Evolutionary conservation across 2,888 invertebrate species (phyloP).

Genomic region (Parnassius glacialis): DNA sequence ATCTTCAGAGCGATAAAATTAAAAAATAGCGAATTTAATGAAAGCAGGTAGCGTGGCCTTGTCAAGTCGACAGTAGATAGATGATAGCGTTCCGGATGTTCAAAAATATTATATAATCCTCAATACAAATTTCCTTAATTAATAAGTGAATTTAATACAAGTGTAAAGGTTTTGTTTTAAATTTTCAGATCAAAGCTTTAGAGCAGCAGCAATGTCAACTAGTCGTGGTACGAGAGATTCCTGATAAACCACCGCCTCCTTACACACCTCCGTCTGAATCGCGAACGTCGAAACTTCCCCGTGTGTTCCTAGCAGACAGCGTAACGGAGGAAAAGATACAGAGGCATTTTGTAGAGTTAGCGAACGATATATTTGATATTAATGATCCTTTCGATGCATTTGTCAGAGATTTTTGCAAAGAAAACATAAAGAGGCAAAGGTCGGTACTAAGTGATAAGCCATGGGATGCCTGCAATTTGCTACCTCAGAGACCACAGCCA

Average conservation of each 20-base stretch:
- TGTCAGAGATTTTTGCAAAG: constrained; percentile 60
- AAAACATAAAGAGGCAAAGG: constrained; percentile 47
- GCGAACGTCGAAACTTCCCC: constrained; percentile 41
- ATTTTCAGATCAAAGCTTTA: constrained; percentile 66
- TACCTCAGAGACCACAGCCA: constrained; percentile 50
- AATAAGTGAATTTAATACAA: no score
- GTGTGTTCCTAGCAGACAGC: constrained; percentile 48
- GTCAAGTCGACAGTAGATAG: no score
- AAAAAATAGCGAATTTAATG: no score
- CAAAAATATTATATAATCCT: no score
- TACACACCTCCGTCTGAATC: constrained; percentile 64
- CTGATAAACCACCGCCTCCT: constrained; percentile 74
- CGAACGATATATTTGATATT: constrained; percentile 32
- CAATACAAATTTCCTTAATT: no score
- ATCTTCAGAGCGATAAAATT: no score
- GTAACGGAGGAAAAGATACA: constrained; percentile 45
- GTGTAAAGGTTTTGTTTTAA: no score
- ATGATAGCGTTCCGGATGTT: no score
- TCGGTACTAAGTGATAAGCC: constrained; percentile 54
- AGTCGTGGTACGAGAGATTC: constrained; percentile 70
- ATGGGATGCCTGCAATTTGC: constrained; percentile 64
- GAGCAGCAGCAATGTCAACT: constrained; percentile 68
- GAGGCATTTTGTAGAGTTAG: constrained; percentile 33
- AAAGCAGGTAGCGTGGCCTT: no score
- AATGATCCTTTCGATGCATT: constrained; percentile 56